Evolutionary conservation across 2,888 invertebrate genomes (phyloP), one percentile per base, ranked within the genome.

Genomic region (Tineola bisselliella): DNA sequence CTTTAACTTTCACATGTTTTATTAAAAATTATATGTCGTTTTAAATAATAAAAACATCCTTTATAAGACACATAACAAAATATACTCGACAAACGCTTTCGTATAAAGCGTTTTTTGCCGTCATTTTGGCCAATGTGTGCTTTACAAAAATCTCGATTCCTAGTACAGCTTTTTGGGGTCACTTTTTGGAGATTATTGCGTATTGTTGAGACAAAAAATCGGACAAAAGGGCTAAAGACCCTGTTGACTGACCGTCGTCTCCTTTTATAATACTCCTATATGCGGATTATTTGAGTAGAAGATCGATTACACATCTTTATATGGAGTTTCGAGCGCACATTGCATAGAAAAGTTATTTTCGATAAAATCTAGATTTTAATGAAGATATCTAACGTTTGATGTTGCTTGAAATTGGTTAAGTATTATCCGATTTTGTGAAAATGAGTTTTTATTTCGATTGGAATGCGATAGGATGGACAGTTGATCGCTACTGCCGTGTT

Each of bases 101-200:
- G 78, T 43, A 44, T 70, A 71, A 68, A 65, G 64, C 25, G 71
- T 84, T 82, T 82, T 77, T 58, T 43, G 57, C 57, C 71, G 67
- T 69, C 70, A 74, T 75, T 71, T 73, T 69, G 72, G 70, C 67
- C 67, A 66, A 67, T 65, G 25, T 25, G n/a, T 30, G 58, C 58
- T n/a, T 19, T 33, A n/a, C 33, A 33, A 58, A 56, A 33, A 33
- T 58, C n/a, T 33, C 73, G 74, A 76, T 75, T 70, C 76, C 68
- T 72, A 77, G 76, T 48, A 52, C 31, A 70, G 77, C 80, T 76
- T 77, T 83, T 84, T 84, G 83, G 87, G 87, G 87, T 87, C 86
- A 87, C 79, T 87, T 87, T 87, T 84, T 84, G 83, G 82, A 80
- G 84, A 84, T 86, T 83, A 84, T 74, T 75, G 69, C 67, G 69